A percentile compares a stretch with the other conserved stretches of the same genome.
These are phyloP conservation scores for Penaeus monodon DNA, from an alignment of 2,888 invertebrate genomes.

Conservation along the genomic window DNA sequence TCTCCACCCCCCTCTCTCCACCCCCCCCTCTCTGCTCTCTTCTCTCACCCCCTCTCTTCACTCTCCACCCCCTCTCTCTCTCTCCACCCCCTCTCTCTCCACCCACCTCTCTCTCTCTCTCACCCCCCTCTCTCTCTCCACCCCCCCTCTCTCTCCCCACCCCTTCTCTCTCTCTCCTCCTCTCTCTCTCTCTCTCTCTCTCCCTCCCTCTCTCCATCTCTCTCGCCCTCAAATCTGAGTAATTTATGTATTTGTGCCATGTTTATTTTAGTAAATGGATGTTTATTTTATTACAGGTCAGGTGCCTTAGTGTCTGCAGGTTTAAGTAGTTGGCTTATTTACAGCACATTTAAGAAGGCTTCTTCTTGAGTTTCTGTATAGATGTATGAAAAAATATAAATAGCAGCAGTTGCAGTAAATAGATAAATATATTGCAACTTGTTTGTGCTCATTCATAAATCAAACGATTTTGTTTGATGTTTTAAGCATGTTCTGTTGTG, in stretches of 20 bases:
- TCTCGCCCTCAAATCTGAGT: not conserved
- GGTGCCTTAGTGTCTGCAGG: constrained; percentile 33
- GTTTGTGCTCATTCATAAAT: too few relatives aligned
- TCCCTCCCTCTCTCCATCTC: not conserved
- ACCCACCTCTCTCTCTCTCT: too few relatives aligned
- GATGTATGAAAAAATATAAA: too few relatives aligned
- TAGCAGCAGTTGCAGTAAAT: too few relatives aligned
- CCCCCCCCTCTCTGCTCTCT: not conserved
- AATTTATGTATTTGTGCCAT: not conserved
- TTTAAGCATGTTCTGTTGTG: too few relatives aligned
- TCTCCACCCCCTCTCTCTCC: too few relatives aligned
- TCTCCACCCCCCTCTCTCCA: not conserved
- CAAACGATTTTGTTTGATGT: too few relatives aligned
- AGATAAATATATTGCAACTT: too few relatives aligned
- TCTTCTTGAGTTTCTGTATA: not conserved
- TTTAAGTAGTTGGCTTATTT: constrained; percentile 33
- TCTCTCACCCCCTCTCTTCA: too few relatives aligned
- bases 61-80: too few relatives aligned
- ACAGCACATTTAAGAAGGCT: constrained; percentile 31
- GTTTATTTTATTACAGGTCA: constrained; percentile 29
- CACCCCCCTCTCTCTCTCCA: not conserved
- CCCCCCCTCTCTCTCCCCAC: not conserved
- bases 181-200: not conserved
- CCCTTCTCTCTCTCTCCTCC: not conserved
- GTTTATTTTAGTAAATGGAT: not conserved